Conservation (phyloP, 2,797 vertebrate genomes). For the Megalops cyprinoides region DNA sequence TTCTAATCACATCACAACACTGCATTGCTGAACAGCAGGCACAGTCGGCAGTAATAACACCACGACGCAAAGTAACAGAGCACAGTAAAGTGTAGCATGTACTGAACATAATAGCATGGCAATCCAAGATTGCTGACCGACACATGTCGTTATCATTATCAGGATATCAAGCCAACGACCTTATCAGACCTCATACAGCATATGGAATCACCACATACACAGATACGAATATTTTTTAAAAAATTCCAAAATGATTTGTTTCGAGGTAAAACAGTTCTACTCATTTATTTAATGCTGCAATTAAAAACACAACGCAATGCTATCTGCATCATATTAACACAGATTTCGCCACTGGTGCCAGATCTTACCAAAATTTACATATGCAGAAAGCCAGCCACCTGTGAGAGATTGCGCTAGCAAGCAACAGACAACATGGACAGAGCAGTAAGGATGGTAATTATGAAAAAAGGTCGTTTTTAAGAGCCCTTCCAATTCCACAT, state of each 20-base stretch:
- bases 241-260: neutral
- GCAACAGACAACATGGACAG: neutral
- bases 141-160: neutral
- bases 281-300: neutral
- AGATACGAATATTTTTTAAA: neutral
- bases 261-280: neutral
- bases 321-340: too few relatives aligned
- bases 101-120: neutral
- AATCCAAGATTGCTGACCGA: neutral
- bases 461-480: neutral
- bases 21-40: slow-evolving; percentile 3
- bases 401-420: neutral
- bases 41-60: neutral
- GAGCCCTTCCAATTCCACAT: neutral
- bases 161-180: neutral
- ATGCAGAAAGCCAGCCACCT: neutral
- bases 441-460: too few relatives aligned
- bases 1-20: neutral
- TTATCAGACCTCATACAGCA: neutral
- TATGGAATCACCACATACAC: neutral
- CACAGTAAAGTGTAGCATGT: neutral
- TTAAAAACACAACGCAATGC: too few relatives aligned
- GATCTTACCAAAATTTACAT: too few relatives aligned
- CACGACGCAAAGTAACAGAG: neutral
- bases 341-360: neutral